Evolutionary conservation across 2,113 vertebrate species (phyloP), one percentile per base, ranked within the genome.

Genomic region (Strix aluco): DNA sequence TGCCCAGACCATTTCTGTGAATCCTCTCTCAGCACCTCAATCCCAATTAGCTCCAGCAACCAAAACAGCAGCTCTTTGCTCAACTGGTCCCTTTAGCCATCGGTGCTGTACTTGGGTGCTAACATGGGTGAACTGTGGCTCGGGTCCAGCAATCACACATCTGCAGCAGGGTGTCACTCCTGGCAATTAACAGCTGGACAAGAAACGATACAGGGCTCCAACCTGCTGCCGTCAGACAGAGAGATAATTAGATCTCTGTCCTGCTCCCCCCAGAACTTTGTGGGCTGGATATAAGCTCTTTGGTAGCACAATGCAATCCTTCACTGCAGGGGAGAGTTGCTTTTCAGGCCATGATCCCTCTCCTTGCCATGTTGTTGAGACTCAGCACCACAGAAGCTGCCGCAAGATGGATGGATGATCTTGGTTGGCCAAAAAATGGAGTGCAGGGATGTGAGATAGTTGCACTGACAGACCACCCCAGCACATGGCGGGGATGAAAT

Each of bases 51-150:
- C 67, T 61, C 34, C 75, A 54, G 47, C 67, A 91, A 74, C 27
- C 3, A 7, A 30, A 47, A 40, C 15, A 73, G 52, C 52, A 59
- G 54, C 66, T 72, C 34, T 52, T 86, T 46, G 59, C 44, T n/a
- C 2, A 0, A 17, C 13, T 0, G 2, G 19, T 46, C 72, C 38
- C 54, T 61, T 52, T 17, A 42, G 21, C 21, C 12, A 4, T 7
- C 13, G 1, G 23, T 34, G 52, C 23, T n/a, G 58, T 44, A 23
- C 47, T 47, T 62, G 57, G 57, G 16, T 46, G 55, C 34, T 66
- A 52, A 29, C 4, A 1, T 1, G 11, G 38, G 81, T 59, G 67
- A 67, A 61, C 54, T 10, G 1, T 7, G 27, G 73, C 58, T 58
- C 73, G 58, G 52, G 32, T 36, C 58, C 38, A 44, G 18, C 54